phyloP scores from a whole-genome alignment of 2,113 vertebrate genomes.

The Albula glossodonta region DNA sequence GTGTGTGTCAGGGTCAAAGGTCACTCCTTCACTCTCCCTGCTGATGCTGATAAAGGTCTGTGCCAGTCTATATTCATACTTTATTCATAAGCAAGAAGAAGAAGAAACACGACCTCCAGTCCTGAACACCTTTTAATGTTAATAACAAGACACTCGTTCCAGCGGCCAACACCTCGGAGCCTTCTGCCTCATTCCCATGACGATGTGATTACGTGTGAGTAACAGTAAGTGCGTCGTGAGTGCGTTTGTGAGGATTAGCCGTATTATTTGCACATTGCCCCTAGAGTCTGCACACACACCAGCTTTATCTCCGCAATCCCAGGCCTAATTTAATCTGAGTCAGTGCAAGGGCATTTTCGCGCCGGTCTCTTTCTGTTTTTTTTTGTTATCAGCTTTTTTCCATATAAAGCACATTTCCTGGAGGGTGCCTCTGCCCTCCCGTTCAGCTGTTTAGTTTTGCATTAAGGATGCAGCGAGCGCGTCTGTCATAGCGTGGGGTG shows the following conservation, averaged over 20 bases:
- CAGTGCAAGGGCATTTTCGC: slow-evolving; percentile 52
- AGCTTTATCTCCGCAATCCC: slow-evolving; percentile 12
- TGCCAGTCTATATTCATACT: neutral
- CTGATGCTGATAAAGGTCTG: neutral
- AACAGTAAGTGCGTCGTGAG: neutral
- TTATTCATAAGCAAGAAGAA: neutral
- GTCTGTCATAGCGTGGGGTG: slow-evolving; percentile 55
- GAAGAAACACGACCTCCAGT: neutral
- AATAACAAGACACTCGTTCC: neutral
- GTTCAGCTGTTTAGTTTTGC: slow-evolving; percentile 76
- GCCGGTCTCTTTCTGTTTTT: slow-evolving; percentile 36
- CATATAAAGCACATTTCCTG: slow-evolving; percentile 23
- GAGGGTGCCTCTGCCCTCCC: slow-evolving; percentile 63
- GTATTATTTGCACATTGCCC: slow-evolving; percentile 5
- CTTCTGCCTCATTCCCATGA: neutral
- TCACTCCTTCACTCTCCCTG: neutral
- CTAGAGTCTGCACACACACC: neutral
- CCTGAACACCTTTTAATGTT: neutral
- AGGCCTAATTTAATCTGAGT: slow-evolving; percentile 73
- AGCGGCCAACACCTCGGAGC: neutral
- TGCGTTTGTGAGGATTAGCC: slow-evolving; percentile 12
- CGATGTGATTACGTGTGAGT: neutral
- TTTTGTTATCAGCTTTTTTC: slow-evolving; percentile 22
- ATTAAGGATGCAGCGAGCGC: slow-evolving; percentile 78
- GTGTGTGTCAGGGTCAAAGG: neutral